Evolutionary conservation across 1,140 invertebrate species (phyloP).

Genomic region (Xylocopa sonorina): DNA sequence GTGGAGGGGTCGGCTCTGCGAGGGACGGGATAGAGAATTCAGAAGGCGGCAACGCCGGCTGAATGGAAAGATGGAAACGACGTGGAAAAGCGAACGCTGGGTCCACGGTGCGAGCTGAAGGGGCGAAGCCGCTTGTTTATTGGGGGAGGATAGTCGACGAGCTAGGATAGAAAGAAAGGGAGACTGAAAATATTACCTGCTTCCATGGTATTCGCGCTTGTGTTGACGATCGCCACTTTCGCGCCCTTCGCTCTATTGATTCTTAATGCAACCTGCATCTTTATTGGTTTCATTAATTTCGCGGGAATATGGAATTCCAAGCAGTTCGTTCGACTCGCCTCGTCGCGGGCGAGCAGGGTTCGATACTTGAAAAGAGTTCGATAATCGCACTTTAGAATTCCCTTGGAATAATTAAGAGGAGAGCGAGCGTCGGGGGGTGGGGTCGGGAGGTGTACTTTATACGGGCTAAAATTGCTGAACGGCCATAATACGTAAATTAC

Average conservation of each 20-base stretch:
- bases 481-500: background rate
- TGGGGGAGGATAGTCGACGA: background rate
- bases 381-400: background rate
- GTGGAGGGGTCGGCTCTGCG: conserved; percentile 22
- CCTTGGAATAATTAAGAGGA: background rate
- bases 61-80: background rate
- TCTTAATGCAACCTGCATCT: no score
- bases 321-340: no score
- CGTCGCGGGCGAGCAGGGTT: no score
- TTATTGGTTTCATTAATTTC: no score
- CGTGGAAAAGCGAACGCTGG: background rate
- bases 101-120: background rate
- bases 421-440: background rate
- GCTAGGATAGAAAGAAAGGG: background rate
- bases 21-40: conserved; percentile 26
- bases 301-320: no score
- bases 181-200: background rate
- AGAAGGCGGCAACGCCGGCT: background rate
- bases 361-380: background rate
- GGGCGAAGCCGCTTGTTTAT: conserved; percentile 10
- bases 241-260: no score
- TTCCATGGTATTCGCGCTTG: background rate
- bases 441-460: background rate
- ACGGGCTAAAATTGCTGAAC: background rate
- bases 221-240: background rate